Evolutionary conservation across 2,797 vertebrate genomes (phyloP), one percentile per base, ranked within the genome.

Genomic region (Acipenser ruthenus): DNA sequence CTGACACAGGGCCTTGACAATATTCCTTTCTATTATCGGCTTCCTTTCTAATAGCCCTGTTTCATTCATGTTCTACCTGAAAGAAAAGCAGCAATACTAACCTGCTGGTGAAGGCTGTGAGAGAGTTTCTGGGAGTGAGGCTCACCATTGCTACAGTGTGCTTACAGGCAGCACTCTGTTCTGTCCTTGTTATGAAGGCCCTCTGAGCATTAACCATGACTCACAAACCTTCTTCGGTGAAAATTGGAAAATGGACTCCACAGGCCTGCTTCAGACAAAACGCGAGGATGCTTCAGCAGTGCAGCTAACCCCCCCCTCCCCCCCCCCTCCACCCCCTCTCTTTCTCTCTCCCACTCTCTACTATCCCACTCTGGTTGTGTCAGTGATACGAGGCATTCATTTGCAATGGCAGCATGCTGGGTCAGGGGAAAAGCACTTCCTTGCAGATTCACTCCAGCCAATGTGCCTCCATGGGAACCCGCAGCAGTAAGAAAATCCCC

Each of bases 231-330:
- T 60, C n/a, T 12, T 61, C 68, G 37, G 62, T 50, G 55, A 18
- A 64, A 18, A 64, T 51, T 56, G 62, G 55, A 49, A 70, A 67
- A 70, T 61, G 62, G 11, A 62, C 10, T 60, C 60, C 60, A 6
- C 13, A 23, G 60, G 60, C 60, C 37, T 37, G 60, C 7, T 37
- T 62, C 60, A 23, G 60, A 62, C 37, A 62, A 37, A 37, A 55
- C 2, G 37, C 18, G 23, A 62, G 60, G 60, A 37, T 4, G 15
- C 60, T 62, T 37, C 60, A 62, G 60, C 18, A 62, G 18, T 23
- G 60, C 60, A 62, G 60, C 4, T 58, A 13, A 6, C 60, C 18
- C 7, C 60, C 18, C 60, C 7, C 11, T 6, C 37, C 12, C 1
- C 60, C 7, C 11, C 6, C 37, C 12, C 1, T 1, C 15, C 15